Conservation (phyloP, 2,888 invertebrate genomes). For the Agonopterix alstromeriana region DNA sequence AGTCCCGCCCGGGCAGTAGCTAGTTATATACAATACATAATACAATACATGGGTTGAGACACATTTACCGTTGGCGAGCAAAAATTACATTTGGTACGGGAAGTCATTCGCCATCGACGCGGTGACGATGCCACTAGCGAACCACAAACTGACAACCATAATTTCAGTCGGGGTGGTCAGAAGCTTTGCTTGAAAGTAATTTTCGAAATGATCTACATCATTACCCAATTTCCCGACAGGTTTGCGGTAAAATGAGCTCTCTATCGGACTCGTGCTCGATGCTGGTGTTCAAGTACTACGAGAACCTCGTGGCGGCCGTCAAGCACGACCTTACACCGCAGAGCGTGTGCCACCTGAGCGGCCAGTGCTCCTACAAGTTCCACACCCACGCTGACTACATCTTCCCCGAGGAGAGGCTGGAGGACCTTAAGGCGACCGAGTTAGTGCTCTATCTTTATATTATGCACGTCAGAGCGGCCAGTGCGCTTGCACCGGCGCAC, state of each 20-base stretch:
- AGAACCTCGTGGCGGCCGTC: constrained; percentile 80
- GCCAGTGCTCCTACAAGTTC: constrained; percentile 82
- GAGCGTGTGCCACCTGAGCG: constrained; percentile 85
- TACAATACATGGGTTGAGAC: too few species aligned
- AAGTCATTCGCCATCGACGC: too few species aligned
- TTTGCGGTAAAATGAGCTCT: constrained; percentile 83
- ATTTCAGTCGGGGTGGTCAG: too few species aligned
- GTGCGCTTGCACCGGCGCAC: background rate
- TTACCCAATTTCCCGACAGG: constrained; percentile 25
- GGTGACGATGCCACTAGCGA: too few species aligned
- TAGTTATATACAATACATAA: too few species aligned
- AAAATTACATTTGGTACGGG: too few species aligned
- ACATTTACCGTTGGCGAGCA: too few species aligned
- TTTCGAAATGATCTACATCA: too few species aligned
- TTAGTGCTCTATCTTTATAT: constrained; percentile 25
- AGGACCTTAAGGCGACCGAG: constrained; percentile 75
- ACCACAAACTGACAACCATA: too few species aligned
- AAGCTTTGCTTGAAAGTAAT: too few species aligned
- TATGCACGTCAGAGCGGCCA: background rate
- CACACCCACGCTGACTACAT: constrained; percentile 77
- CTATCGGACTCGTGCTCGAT: constrained; percentile 88
- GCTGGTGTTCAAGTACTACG: constrained; percentile 84
- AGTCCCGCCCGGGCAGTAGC: too few species aligned
- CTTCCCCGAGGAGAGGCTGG: constrained; percentile 75
- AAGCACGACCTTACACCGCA: constrained; percentile 78